Evolutionary conservation across 2,888 invertebrate species (phyloP), one percentile per base, ranked within the genome.

Genomic region (Formica aserva): DNA sequence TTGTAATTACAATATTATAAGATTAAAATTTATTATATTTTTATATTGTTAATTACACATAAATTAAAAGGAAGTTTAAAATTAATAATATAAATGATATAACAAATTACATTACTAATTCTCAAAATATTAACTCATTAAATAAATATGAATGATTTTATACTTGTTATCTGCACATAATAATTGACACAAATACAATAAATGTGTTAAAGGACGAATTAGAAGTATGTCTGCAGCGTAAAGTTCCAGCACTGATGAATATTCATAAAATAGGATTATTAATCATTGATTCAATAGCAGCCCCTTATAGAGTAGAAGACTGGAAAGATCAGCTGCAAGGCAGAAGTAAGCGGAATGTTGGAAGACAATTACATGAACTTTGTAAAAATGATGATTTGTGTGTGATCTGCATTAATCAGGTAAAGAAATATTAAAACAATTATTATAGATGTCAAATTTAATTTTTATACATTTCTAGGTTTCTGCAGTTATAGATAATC

Each of bases 271-370:
- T 97, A 86, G 96, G 96, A 6, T 94, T 97, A 65, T 95, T 98
- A 81, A 94, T 98, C 13, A 95, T 98, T 26, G 97, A 98, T 93
- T 97, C 97, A 0, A 96, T 98, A 84, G 97, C 97, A 13, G 97
- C 97, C 1, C 95, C 97, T 48, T 97, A 97, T 94, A 95, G 97
- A 48, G 94, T 94, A 78, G 96, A 96, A 83, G 96, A 95, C 89
- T 95, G 95, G 66, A 95, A 95, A 75, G 94, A 95, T n/a, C 95
- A 95, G 77, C 60, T 94, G 95, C 89, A 60, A 18, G 45, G 60
- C 13, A 71, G 1, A 71, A 26, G 13, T 6, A 72, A 77, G 96
- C 1, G 96, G 82, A 94, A 94, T 81, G 94, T 97, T 87, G 96
- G 96, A 0, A 94, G 95, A 57, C 94, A 95, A 66, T 93, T 98